Evolutionary conservation across 2,113 vertebrate species (phyloP).

Genomic region (Panthera tigris): DNA sequence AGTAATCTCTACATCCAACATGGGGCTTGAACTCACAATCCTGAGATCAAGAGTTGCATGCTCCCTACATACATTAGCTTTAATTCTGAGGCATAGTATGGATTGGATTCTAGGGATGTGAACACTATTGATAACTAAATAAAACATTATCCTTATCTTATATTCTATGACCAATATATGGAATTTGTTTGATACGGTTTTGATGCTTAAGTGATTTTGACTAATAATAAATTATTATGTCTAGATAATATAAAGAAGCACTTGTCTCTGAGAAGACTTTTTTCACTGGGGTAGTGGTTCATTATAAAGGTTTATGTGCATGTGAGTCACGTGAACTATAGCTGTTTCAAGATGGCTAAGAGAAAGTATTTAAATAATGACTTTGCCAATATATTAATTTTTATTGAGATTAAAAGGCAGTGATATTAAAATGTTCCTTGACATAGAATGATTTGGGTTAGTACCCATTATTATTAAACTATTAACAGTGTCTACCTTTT

Average conservation of each 20-base stretch:
- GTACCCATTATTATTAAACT: constrained; percentile 23
- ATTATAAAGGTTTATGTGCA: neutral
- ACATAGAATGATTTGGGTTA: constrained; percentile 33
- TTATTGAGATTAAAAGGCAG: constrained; percentile 27
- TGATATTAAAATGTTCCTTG: constrained; percentile 29
- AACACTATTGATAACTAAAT: constrained; percentile 9
- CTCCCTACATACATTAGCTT: neutral
- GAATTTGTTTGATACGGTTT: constrained; percentile 3
- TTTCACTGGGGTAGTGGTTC: neutral
- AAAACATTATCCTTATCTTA: neutral
- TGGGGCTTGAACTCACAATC: neutral
- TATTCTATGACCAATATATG: neutral
- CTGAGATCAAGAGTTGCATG: neutral
- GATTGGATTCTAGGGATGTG: neutral
- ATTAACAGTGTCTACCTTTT: neutral
- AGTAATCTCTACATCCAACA: neutral
- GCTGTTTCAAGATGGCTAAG: constrained; percentile 11
- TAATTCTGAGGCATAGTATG: constrained; percentile 14
- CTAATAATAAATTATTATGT: neutral
- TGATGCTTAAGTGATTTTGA: constrained; percentile 37
- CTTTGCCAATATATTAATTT: constrained; percentile 14
- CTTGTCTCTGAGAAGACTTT: constrained; percentile 2
- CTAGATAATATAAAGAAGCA: constrained; percentile 15
- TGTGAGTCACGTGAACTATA: constrained; percentile 7
- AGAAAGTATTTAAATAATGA: constrained; percentile 42